Percentiles rank a stretch among this genome's conserved stretches.
These are phyloP conservation scores for Agrenia bidenticulata DNA, from an alignment of 2,888 invertebrate genomes.

Conservation along the genomic window DNA sequence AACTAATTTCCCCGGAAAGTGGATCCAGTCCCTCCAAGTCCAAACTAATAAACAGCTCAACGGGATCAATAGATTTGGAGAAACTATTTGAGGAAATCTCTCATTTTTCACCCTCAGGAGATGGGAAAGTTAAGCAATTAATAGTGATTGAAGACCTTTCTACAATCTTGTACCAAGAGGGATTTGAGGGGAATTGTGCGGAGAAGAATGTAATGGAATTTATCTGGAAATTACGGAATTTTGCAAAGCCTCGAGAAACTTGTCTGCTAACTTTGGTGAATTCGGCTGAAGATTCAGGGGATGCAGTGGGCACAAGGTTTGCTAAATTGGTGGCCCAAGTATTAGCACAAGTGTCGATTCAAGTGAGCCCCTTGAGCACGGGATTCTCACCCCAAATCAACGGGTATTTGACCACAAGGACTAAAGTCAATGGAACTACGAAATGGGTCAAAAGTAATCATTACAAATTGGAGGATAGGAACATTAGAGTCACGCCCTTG, in stretches of 20 bases:
- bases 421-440: neutral
- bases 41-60: no score
- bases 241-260: neutral
- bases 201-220: neutral
- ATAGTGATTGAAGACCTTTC: conserved; percentile 2
- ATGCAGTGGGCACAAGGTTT: neutral
- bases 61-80: no score
- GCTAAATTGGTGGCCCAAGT: neutral
- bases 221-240: neutral
- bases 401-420: neutral
- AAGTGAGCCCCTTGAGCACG: conserved; percentile 6
- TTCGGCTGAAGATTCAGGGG: neutral
- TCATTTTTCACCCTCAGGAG: no score
- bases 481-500: neutral
- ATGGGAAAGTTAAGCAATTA: neutral
- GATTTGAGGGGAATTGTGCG: neutral
- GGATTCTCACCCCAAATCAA: neutral
- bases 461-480: neutral
- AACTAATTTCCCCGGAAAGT: no score
- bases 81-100: no score
- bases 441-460: neutral
- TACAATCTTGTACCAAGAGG: neutral
- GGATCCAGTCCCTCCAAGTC: no score
- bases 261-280: neutral
- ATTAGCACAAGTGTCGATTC: neutral